A percentile compares a stretch with the other conserved stretches of the same genome.
Conservation (phyloP, 2,888 invertebrate species). For the Megastigmus dorsalis region DNA sequence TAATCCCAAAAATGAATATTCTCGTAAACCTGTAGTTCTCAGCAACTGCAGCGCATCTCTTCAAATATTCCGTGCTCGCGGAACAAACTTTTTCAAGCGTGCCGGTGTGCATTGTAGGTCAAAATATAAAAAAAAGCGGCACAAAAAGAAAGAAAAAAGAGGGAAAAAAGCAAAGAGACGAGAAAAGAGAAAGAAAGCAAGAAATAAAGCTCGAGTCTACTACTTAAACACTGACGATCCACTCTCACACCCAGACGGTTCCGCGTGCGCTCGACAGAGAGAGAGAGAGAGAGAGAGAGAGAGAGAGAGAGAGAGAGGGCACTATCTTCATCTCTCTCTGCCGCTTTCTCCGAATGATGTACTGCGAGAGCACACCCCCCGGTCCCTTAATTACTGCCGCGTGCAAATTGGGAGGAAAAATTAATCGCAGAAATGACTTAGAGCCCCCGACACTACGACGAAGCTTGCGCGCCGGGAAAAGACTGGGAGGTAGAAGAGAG, state of each 20-base stretch:
- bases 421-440: constrained; percentile 75
- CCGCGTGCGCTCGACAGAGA: neutral
- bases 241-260: neutral
- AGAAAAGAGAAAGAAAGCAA: neutral
- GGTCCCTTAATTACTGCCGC: constrained; percentile 75
- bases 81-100: neutral
- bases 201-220: constrained; percentile 1
- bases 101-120: too few species aligned
- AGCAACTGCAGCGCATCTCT: too few species aligned
- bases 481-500: constrained; percentile 54
- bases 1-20: too few species aligned
- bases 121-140: too few species aligned
- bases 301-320: neutral
- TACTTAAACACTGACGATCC: constrained; percentile 19
- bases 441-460: constrained; percentile 59
- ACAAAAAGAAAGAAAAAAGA: too few species aligned
- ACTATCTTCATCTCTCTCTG: neutral
- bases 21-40: too few species aligned
- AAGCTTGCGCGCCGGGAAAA: constrained; percentile 10
- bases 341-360: constrained; percentile 64
- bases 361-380: constrained; percentile 68
- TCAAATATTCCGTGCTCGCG: too few species aligned
- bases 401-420: constrained; percentile 75
- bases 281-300: constrained; percentile 9
- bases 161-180: too few species aligned